phyloP scores from a whole-genome alignment of 2,797 vertebrate species.

The Tragopan temminckii region DNA sequence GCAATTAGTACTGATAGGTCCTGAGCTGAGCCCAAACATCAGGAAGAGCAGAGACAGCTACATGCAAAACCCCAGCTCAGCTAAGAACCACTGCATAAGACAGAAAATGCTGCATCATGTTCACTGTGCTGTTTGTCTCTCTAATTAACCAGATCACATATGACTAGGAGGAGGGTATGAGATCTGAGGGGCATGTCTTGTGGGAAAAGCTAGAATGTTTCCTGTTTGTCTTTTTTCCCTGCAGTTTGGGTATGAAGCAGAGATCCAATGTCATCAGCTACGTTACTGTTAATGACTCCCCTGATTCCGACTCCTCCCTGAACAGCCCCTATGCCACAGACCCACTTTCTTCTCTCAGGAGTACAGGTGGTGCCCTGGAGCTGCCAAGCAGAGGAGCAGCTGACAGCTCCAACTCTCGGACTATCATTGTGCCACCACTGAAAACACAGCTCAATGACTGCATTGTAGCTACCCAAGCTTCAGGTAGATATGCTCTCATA shows the following conservation, averaged over 20 bases:
- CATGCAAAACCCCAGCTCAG: neutral
- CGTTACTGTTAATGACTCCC: slow-evolving; percentile 97
- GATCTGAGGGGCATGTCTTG: neutral
- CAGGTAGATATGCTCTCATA: slow-evolving; percentile 64
- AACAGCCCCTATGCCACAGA: slow-evolving; percentile 92
- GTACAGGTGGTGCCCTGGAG: slow-evolving; percentile 73
- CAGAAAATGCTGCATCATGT: neutral
- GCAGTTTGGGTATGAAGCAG: slow-evolving; percentile 88
- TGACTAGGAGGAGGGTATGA: neutral
- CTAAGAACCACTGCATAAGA: neutral
- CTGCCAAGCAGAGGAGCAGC: slow-evolving; percentile 68
- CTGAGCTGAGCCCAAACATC: neutral
- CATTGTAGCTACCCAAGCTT: slow-evolving; percentile 79
- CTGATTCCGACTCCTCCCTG: slow-evolving; percentile 95
- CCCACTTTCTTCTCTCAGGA: slow-evolving; percentile 81
- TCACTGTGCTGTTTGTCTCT: neutral
- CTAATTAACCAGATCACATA: neutral
- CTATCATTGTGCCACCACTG: slow-evolving; percentile 90
- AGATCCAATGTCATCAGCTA: slow-evolving; percentile 98
- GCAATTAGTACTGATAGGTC: neutral
- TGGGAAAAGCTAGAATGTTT: neutral
- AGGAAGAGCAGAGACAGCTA: fast-evolving
- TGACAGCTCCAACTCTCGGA: slow-evolving; percentile 87
- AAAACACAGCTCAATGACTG: slow-evolving; percentile 90
- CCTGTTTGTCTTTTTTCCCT: neutral